Percentiles rank a stretch among this genome's conserved stretches.
phyloP scores from a whole-genome alignment of 2,113 vertebrate species.

The Camelus bactrianus region DNA sequence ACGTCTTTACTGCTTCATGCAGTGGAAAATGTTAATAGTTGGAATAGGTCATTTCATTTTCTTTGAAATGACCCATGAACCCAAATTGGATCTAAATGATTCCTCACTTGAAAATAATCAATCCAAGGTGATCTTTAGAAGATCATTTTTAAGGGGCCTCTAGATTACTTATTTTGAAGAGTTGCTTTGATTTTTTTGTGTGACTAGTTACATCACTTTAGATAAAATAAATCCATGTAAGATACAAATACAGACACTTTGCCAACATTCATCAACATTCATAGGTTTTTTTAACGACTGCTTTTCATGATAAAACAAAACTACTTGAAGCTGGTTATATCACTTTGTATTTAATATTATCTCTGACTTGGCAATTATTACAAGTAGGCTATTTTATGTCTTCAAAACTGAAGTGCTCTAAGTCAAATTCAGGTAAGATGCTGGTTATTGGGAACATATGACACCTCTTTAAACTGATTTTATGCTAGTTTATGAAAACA shows the following conservation, averaged over 20 bases:
- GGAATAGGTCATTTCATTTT: slow-evolving; percentile 60
- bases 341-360: not conserved
- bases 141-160: not conserved
- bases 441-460: not conserved
- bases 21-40: slow-evolving; percentile 47
- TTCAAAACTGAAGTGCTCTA: not conserved
- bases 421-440: not conserved
- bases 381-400: not conserved
- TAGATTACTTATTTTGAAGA: not conserved
- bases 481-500: slow-evolving; percentile 21
- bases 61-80: not conserved
- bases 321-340: not conserved
- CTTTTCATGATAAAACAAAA: not conserved
- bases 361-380: not conserved
- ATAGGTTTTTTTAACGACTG: not conserved
- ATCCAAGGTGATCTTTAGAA: slow-evolving; percentile 26
- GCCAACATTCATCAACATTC: not conserved
- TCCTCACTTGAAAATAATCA: slow-evolving; percentile 13
- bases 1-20: not conserved
- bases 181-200: not conserved
- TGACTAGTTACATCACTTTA: not conserved
- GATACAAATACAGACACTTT: not conserved
- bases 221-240: slow-evolving; percentile 16
- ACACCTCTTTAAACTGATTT: slow-evolving; percentile 1
- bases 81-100: slow-evolving; percentile 47